A percentile compares a stretch with the other conserved stretches of the same genome.
phyloP scores from a whole-genome alignment of 1,140 invertebrate genomes.

The Glossosoma conforme region DNA sequence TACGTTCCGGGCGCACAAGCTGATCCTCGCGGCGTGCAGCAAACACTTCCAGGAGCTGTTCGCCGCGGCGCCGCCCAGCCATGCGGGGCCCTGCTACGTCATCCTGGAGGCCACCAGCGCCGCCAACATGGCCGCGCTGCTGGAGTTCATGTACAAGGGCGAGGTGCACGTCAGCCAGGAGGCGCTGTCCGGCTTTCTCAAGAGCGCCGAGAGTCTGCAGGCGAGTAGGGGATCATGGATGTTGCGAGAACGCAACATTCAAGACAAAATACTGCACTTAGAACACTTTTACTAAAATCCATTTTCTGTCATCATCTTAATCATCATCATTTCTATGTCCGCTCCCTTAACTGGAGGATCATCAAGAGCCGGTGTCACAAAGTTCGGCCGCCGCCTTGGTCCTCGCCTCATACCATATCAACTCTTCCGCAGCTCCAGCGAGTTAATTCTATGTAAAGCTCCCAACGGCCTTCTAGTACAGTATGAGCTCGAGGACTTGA shows the following conservation, averaged over 20 bases:
- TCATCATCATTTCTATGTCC: too few species aligned
- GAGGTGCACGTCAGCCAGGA: constrained; percentile 88
- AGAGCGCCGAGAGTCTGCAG: constrained; percentile 85
- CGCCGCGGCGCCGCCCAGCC: constrained; percentile 77
- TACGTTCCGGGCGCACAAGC: constrained; percentile 84
- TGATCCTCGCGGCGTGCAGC: constrained; percentile 89
- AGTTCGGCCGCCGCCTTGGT: too few species aligned
- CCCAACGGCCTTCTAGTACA: too few species aligned
- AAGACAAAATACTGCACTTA: not conserved
- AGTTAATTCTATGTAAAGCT: too few species aligned
- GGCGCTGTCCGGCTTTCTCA: constrained; percentile 81
- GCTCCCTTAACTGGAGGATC: too few species aligned
- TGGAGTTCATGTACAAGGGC: constrained; percentile 92
- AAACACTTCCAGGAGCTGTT: constrained; percentile 91
- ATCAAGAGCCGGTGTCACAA: too few species aligned
- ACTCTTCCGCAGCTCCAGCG: too few species aligned
- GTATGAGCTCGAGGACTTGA: too few species aligned
- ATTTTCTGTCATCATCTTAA: not conserved
- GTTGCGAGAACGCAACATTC: not conserved
- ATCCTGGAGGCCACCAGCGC: constrained; percentile 84
- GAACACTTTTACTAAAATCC: not conserved
- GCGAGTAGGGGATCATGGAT: too few species aligned
- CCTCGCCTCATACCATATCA: too few species aligned
- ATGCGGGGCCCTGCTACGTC: constrained; percentile 74
- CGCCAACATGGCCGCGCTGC: constrained; percentile 81